Conservation (phyloP, 2,113 vertebrate species). For the Onychorhynchus coronatus region DNA sequence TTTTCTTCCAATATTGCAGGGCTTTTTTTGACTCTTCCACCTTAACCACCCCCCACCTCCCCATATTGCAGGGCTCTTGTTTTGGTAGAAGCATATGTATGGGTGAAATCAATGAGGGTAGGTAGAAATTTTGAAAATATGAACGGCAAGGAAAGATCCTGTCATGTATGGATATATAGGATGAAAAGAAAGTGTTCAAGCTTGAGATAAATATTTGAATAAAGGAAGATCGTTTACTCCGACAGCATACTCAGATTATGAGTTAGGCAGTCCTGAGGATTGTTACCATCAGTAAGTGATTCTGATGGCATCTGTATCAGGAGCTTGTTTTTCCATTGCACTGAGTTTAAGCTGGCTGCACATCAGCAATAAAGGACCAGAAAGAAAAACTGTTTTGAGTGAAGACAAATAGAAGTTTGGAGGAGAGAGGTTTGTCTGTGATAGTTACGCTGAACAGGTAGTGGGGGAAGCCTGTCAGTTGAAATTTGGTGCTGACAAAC, state of each 20-base stretch:
- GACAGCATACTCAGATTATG: background rate
- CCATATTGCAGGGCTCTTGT: background rate
- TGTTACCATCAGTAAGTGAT: background rate
- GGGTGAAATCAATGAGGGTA: background rate
- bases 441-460: background rate
- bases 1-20: background rate
- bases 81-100: background rate
- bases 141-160: background rate
- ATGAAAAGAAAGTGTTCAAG: background rate
- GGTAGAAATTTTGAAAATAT: background rate
- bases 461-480: background rate
- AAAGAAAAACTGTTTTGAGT: background rate
- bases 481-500: background rate
- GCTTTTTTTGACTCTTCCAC: background rate
- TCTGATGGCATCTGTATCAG: background rate
- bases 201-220: background rate
- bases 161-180: background rate
- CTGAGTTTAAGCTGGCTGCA: background rate
- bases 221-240: background rate
- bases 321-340: background rate
- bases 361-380: background rate
- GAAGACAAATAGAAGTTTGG: background rate
- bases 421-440: background rate
- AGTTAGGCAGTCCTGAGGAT: background rate
- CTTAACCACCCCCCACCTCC: too few species aligned